These are phyloP conservation scores for Mobula birostris DNA, from an alignment of 2,113 vertebrate genomes.

Conservation along the genomic window DNA sequence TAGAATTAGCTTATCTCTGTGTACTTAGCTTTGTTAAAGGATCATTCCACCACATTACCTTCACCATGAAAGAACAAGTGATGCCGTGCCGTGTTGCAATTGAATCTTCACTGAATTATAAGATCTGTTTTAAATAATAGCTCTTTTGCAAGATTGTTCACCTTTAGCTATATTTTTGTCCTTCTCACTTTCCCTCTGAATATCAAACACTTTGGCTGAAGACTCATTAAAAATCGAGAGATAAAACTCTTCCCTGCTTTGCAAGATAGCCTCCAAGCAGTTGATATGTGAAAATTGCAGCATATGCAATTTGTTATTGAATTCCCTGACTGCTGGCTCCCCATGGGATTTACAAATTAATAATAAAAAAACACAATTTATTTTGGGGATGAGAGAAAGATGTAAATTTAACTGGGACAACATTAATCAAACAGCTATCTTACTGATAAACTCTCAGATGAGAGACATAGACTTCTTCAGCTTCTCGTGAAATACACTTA, in stretches of 20 bases:
- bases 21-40: neutral
- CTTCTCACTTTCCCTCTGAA: neutral
- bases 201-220: constrained; percentile 21
- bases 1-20: neutral
- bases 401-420: neutral
- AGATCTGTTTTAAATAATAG: neutral
- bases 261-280: neutral
- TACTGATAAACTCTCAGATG: neutral
- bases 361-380: neutral
- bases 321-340: neutral
- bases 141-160: neutral
- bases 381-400: neutral
- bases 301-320: neutral
- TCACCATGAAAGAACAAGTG: neutral
- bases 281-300: neutral
- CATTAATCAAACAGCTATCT: neutral
- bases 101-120: constrained; percentile 3
- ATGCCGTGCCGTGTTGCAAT: neutral
- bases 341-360: neutral
- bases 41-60: neutral
- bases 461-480: neutral
- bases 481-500: neutral
- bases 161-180: neutral
- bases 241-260: neutral
- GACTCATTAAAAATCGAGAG: constrained; percentile 21